Evolutionary conservation across 2,113 vertebrate species (phyloP), one percentile per base, ranked within the genome.

Genomic region (Regulus satrapa): DNA sequence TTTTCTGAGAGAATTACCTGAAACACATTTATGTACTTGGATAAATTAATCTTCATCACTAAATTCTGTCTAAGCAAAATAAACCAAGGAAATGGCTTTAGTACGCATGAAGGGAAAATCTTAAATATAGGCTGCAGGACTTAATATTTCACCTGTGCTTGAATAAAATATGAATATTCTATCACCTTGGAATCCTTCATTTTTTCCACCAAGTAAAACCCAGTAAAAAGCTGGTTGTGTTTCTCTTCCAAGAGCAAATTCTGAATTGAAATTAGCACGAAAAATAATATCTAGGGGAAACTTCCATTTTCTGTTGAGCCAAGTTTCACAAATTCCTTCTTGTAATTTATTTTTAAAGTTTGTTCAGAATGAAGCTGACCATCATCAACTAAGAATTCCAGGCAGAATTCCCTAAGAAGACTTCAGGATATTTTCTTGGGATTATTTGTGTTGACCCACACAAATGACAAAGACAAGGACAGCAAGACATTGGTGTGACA

Each of bases 41-140:
- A 58, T 46, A 94, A 92, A 96, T 96, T 94, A 92, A 94, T 97
- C 92, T 92, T 92, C 85, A 95, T 95, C 40, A 17, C 55, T 83
- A 88, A 78, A 72, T 58, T 77, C 85, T 76, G n/a, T 59, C 74
- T 83, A 49, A 93, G 87, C 72, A 89, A 93, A 95, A 92, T 82
- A 95, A 92, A 76, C 58, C 36, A 45, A 24, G 58, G 59, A 88
- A 94, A 94, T 66, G 18, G 25, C n/a, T 93, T 23, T 62, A 73
- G 84, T 80, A 66, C 40, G 34, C 58, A 51, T 8, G 43, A 38
- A 54, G 40, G 62, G 17, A 10, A 21, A 82, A 79, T 77, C 19
- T 62, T 82, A 82, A 62, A 69, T 64, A 55, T 17, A 59, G 28
- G 55, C 41, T 69, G 18, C 28, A 83, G 40, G 38, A 63, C 54